Evolutionary conservation across 2,888 invertebrate species (phyloP), one percentile per base, ranked within the genome.

Genomic region (Eurois occulta): DNA sequence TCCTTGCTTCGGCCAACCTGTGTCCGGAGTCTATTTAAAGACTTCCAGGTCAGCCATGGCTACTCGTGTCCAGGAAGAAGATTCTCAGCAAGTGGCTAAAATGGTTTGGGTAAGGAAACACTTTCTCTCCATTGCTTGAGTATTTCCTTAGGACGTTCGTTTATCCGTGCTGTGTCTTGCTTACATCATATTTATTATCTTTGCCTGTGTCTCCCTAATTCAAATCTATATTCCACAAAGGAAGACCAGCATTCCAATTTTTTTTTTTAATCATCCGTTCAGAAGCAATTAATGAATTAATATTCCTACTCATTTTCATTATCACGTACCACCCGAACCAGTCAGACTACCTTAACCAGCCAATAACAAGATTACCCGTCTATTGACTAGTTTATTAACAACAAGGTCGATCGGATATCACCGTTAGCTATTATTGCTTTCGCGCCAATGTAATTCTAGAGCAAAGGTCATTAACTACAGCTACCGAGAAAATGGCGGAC

Each of bases 391-490:
- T 58, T 86, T 73, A 65, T 67, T 75, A 60, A 68, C 67, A 85
- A 78, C 80, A 78, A 84, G 88, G 79, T 55, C 83, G 72, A 79
- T 75, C 48, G 13, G 18, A 69, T 72, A 72, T 70, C 76, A 83
- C 84, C 84, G 87, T 87, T 86, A 83, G 71, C 32, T 86, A 79
- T 80, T 81, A 83, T 80, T 83, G 58, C 81, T 85, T 81, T 79
- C 84, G 75, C 83, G 60, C 67, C 82, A 60, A 66, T 77, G 71
- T 82, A 83, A 81, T 83, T 86, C 78, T 76, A 11, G 75, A 79
- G 60, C 72, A 86, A 82, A 87, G 89, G 88, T 88, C 87, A 68
- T 60, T 65, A 43, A 62, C 32, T 72, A 67, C 62, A 28, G 83
- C 65, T 78, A 70, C 78, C 65, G 69, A 70, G 60, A 75, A 86